A percentile compares a stretch with the other conserved stretches of the same genome.
phyloP scores from a whole-genome alignment of 1,140 invertebrate species.

The Antheraea pernyi region DNA sequence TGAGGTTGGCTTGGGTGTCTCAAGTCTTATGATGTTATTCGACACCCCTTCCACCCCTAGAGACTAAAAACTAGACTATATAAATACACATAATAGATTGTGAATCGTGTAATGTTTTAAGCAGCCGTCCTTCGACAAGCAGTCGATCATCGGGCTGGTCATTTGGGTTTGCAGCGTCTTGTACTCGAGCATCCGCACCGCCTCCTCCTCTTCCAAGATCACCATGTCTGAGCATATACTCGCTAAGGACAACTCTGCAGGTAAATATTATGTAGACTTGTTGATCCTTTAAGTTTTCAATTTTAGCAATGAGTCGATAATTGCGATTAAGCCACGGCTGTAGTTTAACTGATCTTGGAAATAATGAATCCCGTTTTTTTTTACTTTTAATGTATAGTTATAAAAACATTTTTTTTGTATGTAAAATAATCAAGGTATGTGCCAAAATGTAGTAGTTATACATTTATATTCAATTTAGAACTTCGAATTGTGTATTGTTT shows the following conservation, averaged over 20 bases:
- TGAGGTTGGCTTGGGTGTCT: no score
- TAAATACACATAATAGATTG: no score
- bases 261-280: slow-evolving; percentile 68
- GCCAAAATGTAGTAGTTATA: no score
- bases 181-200: slow-evolving; percentile 94
- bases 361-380: slow-evolving; percentile 2
- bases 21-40: no score
- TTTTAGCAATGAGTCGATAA: slow-evolving; percentile 3
- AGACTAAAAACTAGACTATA: no score
- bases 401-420: background rate
- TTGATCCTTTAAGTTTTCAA: slow-evolving; percentile 1
- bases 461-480: no score
- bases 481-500: no score
- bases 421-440: no score
- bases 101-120: background rate
- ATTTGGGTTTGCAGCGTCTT: slow-evolving; percentile 98
- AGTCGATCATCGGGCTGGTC: slow-evolving; percentile 93
- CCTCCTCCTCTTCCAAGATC: slow-evolving; percentile 88
- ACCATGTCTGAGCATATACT: slow-evolving; percentile 89
- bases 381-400: slow-evolving; percentile 23
- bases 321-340: background rate
- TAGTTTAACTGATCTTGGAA: no score
- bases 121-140: slow-evolving; percentile 87
- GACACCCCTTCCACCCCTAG: no score
- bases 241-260: slow-evolving; percentile 84